phyloP scores from a whole-genome alignment of 1,140 invertebrate species.

The Drosophila murphyi region DNA sequence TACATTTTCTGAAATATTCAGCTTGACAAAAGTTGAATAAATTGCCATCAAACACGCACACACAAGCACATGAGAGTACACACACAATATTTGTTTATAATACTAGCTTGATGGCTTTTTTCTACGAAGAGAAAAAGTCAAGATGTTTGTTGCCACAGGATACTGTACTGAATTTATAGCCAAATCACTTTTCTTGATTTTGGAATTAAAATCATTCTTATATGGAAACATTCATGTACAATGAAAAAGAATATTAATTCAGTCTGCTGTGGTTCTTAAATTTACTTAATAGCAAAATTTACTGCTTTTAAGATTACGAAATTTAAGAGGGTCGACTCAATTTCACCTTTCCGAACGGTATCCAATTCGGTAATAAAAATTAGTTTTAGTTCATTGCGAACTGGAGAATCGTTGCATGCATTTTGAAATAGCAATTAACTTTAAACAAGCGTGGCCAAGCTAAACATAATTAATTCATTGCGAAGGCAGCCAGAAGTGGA shows the following conservation, averaged over 20 bases:
- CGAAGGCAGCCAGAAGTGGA: conserved; percentile 34
- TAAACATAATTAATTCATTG: conserved; percentile 63
- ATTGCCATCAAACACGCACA: conserved; percentile 12
- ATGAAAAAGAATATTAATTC: too few relatives aligned
- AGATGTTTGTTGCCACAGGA: conserved; percentile 15
- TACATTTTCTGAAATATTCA: conserved; percentile 53
- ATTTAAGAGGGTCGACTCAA: neutral
- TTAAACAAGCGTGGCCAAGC: conserved; percentile 49
- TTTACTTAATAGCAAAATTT: neutral
- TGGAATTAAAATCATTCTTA: neutral
- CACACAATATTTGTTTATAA: conserved; percentile 24
- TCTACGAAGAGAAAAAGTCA: conserved; percentile 25
- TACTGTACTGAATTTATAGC: conserved; percentile 18
- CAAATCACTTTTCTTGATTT: conserved; percentile 7
- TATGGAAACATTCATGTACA: too few relatives aligned
- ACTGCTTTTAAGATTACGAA: neutral
- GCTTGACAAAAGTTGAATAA: conserved; percentile 44
- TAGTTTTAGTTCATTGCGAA: conserved; percentile 19
- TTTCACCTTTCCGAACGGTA: conserved; percentile 5
- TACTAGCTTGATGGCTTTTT: conserved; percentile 35
- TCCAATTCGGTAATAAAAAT: conserved; percentile 27
- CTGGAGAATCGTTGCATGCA: conserved; percentile 37
- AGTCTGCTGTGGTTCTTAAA: too few relatives aligned
- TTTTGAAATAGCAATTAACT: conserved; percentile 64
- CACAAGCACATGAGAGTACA: neutral